A percentile compares a stretch with the other conserved stretches of the same genome.
Conservation (phyloP, 2,797 vertebrate species). For the Microctenopoma lineatum region DNA sequence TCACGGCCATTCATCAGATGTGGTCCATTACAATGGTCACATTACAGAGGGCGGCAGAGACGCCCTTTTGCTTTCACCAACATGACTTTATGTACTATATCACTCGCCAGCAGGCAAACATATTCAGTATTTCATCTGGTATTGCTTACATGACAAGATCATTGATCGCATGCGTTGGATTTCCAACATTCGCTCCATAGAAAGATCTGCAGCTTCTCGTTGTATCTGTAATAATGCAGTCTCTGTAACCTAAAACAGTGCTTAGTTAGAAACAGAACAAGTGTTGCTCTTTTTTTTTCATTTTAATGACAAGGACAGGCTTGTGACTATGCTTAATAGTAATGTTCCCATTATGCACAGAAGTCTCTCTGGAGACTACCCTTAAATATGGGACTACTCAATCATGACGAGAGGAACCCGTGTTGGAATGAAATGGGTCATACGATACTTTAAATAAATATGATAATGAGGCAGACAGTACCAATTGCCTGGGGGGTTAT, state of each 20-base stretch:
- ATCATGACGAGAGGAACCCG: slow-evolving; percentile 76
- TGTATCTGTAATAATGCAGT: slow-evolving; percentile 30
- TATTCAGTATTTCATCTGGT: slow-evolving; percentile 62
- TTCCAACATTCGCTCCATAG: slow-evolving; percentile 44
- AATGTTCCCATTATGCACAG: slow-evolving; percentile 76
- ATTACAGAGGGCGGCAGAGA: slow-evolving; percentile 63
- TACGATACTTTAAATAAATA: slow-evolving; percentile 86
- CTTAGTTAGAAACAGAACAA: slow-evolving; percentile 50
- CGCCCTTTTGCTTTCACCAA: slow-evolving; percentile 46
- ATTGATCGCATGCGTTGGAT: slow-evolving; percentile 68
- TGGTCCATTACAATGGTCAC: slow-evolving; percentile 68
- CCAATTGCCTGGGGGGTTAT: slow-evolving; percentile 72
- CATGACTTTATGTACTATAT: slow-evolving; percentile 53
- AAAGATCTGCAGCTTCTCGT: slow-evolving; percentile 41
- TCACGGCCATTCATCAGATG: slow-evolving; percentile 68
- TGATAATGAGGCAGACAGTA: slow-evolving; percentile 83
- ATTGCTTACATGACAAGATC: slow-evolving; percentile 72
- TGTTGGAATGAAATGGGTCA: slow-evolving; percentile 84
- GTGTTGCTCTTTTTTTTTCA: slow-evolving; percentile 30
- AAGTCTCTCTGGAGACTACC: slow-evolving; percentile 72
- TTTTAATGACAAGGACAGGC: slow-evolving; percentile 72
- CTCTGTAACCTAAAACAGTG: slow-evolving; percentile 62
- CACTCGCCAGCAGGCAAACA: slow-evolving; percentile 50
- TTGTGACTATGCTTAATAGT: slow-evolving; percentile 68
- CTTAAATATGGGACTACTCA: slow-evolving; percentile 80